Evolutionary conservation across 2,888 invertebrate genomes (phyloP).

Genomic region (Dicyrtoma fusca): DNA sequence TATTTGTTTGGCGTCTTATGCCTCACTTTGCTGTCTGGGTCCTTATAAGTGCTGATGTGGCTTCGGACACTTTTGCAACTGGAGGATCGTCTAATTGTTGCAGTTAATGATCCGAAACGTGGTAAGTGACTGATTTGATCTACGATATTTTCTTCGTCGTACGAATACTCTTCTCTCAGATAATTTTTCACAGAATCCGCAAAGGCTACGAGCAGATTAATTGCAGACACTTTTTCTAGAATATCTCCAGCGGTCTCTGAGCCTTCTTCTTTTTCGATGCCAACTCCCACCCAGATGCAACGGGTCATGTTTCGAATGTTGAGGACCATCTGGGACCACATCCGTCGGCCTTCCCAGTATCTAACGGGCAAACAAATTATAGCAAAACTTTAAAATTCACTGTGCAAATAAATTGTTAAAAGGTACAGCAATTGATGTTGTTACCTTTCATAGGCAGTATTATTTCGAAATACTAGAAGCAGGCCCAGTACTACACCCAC

Average conservation of each 20-base stretch:
- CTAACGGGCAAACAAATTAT: too few relatives aligned
- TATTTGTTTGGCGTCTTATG: not conserved
- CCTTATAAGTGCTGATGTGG: too few relatives aligned
- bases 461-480: conserved; percentile 34
- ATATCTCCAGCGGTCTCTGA: conserved; percentile 19
- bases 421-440: not conserved
- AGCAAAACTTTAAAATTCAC: too few relatives aligned
- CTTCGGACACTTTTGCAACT: too few relatives aligned
- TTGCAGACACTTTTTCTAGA: conserved; percentile 48
- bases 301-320: conserved; percentile 48
- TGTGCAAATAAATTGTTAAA: too few relatives aligned
- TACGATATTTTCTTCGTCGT: conserved; percentile 46
- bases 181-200: conserved; percentile 52
- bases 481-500: conserved; percentile 33
- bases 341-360: conserved; percentile 51
- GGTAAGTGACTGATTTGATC: conserved; percentile 45
- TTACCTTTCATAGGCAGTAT: conserved; percentile 39
- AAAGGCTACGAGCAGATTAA: conserved; percentile 50
- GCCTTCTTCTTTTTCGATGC: not conserved
- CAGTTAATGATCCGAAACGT: conserved; percentile 43
- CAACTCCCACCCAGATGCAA: conserved; percentile 43
- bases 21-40: not conserved
- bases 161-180: conserved; percentile 52
- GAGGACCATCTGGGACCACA: conserved; percentile 45
- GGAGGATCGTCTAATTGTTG: too few relatives aligned